Evolutionary conservation across 1,140 invertebrate species (phyloP).

Genomic region (Drosophila saltans): DNA sequence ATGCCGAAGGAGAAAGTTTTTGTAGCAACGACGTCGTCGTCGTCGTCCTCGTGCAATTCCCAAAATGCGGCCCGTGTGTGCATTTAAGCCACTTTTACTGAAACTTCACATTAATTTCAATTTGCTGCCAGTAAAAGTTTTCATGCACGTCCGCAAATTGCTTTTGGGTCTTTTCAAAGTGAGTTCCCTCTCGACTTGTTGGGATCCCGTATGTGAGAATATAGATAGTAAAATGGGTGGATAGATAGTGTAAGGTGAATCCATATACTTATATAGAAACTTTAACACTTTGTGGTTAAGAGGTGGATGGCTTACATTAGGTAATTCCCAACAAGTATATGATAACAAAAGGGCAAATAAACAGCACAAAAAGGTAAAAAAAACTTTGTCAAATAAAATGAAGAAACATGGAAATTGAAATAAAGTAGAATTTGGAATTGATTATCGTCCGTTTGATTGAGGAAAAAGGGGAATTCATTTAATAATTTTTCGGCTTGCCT

Average conservation of each 20-base stretch:
- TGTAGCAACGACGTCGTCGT: constrained; percentile 3
- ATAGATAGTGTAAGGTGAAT: constrained; percentile 25
- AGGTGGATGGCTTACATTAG: constrained; percentile 58
- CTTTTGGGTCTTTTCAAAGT: constrained; percentile 48
- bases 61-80: constrained; percentile 82
- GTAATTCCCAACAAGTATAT: constrained; percentile 36
- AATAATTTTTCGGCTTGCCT: background rate
- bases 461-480: background rate
- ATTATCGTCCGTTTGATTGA: too few relatives aligned
- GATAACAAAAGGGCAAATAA: constrained; percentile 46
- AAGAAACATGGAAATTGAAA: background rate
- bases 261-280: constrained; percentile 57
- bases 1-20: constrained; percentile 42
- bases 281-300: constrained; percentile 74
- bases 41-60: constrained; percentile 60
- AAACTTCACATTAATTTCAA: constrained; percentile 83
- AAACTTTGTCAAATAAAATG: too few relatives aligned
- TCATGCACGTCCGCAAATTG: constrained; percentile 82
- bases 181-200: constrained; percentile 5
- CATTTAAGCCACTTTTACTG: constrained; percentile 82
- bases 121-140: constrained; percentile 82
- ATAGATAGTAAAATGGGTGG: constrained; percentile 5
- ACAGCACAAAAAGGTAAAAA: constrained; percentile 6
- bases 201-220: background rate
- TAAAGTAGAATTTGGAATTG: too few relatives aligned